Evolutionary conservation across 1,140 invertebrate species (phyloP).

Genomic region (Drosophila miranda): DNA sequence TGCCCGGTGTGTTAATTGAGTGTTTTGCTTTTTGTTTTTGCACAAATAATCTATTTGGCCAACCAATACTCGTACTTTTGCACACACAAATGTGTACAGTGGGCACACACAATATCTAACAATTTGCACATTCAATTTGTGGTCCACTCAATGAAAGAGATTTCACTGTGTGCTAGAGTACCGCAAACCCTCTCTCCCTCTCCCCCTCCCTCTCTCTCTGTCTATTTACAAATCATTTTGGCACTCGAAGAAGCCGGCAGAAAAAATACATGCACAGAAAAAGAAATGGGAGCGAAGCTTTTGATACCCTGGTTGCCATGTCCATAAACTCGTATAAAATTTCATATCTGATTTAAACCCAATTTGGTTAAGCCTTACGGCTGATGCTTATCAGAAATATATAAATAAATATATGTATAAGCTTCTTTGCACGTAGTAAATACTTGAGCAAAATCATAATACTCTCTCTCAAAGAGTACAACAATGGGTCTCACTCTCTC

Average conservation of each 20-base stretch:
- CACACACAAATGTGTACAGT: constrained; percentile 1
- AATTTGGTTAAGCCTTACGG: too few species aligned
- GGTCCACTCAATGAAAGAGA: constrained; percentile 10
- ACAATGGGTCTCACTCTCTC: constrained; percentile 8
- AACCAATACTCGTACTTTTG: constrained; percentile 5
- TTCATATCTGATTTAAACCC: too few species aligned
- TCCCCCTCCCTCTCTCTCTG: constrained; percentile 18
- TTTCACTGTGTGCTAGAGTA: constrained; percentile 13
- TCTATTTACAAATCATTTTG: constrained; percentile 60
- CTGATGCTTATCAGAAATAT: too few species aligned
- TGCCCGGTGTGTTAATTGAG: constrained; percentile 19
- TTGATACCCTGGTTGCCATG: too few species aligned
- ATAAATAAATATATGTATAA: too few species aligned
- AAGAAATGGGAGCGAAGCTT: too few species aligned
- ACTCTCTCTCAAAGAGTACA: background rate
- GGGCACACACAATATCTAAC: background rate
- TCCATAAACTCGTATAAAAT: too few species aligned
- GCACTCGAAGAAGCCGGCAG: constrained; percentile 31
- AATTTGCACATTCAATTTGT: too few species aligned
- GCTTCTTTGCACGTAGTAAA: too few species aligned
- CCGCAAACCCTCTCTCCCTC: constrained; percentile 2
- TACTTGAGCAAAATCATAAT: background rate
- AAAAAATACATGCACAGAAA: background rate
- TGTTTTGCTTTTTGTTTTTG: constrained; percentile 16
- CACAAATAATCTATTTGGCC: constrained; percentile 14